These are phyloP conservation scores for Heliconius hewitsoni DNA, from an alignment of 1,140 invertebrate species.

Conservation along the genomic window DNA sequence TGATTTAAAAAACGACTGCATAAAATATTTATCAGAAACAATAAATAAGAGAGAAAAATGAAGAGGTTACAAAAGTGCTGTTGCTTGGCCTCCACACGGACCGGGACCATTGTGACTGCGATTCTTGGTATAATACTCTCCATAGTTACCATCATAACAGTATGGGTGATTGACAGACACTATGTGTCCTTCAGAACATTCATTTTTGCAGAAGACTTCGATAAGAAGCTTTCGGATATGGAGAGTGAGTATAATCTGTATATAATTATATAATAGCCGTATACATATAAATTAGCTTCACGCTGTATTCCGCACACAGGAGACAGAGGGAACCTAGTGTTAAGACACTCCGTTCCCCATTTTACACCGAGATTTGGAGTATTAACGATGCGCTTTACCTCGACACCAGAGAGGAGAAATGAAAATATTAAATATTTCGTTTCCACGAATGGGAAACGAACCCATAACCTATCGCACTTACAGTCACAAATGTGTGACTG, in stretches of 20 bases:
- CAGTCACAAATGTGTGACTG: no score
- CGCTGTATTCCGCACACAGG: no score
- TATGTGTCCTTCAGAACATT: slow-evolving; percentile 85
- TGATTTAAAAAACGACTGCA: slow-evolving; percentile 37
- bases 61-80: slow-evolving; percentile 83
- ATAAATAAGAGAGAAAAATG: slow-evolving; percentile 24
- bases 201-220: slow-evolving; percentile 83
- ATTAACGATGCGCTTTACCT: no score
- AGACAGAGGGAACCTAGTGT: no score
- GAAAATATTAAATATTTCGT: no score
- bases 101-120: slow-evolving; percentile 87
- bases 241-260: slow-evolving; percentile 73
- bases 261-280: no score
- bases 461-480: no score
- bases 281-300: no score
- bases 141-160: slow-evolving; percentile 77
- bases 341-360: no score
- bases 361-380: no score
- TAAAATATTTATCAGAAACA: slow-evolving; percentile 27
- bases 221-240: slow-evolving; percentile 79
- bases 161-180: slow-evolving; percentile 63
- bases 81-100: slow-evolving; percentile 85
- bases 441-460: no score
- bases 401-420: no score
- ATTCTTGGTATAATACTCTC: slow-evolving; percentile 84